Base-by-base conservation (phyloP, 2,113 vertebrate species). In the Stercorarius parasiticus region DNA sequence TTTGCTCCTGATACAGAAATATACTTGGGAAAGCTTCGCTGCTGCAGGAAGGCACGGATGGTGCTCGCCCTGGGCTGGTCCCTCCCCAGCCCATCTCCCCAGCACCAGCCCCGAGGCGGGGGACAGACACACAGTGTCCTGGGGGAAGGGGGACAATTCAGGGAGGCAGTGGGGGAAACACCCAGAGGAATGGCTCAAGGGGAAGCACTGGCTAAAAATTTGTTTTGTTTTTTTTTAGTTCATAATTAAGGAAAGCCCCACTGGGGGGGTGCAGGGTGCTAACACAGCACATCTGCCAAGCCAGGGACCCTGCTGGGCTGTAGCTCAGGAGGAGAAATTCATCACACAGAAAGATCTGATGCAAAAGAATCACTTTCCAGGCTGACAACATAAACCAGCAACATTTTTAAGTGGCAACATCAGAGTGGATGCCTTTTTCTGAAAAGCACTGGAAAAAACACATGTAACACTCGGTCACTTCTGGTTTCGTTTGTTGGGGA, bases 401-500 rank as follows among this genome's bases (percentile, higher is more conserved):
- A 15, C 0, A 1, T 49, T 47, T 74, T 56, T 14, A 86, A 42
- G 34, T 9, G 38, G 76, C 47, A 38, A 20, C 9, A 76, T 15
- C 65, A 52, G 53, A 79, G 61, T 27, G 70, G 53, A 26, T 64
- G 70, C 36, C 25, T 87, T 76, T 96, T 62, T 87, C 95, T 93
- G 71, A 95, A 95, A 94, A 95, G 85, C 30, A 43, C 64, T 90
- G 87, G 86, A 82, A 91, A 94, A 86, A 86, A 53, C 5, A 59
- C 49, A 40, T 3, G 29, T 34, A 79, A 65, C 32, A 5, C 23
- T 20, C n/a, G 45, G 30, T 64, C 20, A 15, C 91, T 96, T 96
- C 96, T 97, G 92, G 95, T 96, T 97, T 95, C 82, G 4, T 71
- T 95, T 61, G 30, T 10, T 86, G 92, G 82, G 86, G 93, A 93